Evolutionary conservation across 2,888 invertebrate genomes (phyloP).

Genomic region (Thecophora atra): DNA sequence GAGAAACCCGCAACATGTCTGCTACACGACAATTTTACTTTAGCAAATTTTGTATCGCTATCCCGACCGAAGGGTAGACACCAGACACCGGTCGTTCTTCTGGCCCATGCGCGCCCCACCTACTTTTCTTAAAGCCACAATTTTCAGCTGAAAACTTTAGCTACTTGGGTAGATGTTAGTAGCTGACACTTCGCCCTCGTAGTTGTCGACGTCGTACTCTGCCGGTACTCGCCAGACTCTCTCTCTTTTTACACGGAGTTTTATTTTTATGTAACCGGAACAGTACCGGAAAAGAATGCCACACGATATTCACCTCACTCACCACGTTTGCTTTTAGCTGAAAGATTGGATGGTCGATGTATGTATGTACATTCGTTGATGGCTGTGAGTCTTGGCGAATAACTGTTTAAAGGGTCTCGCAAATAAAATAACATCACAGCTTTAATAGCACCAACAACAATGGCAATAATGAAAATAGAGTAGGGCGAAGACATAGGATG

Average conservation of each 20-base stretch:
- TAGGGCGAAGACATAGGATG: too few relatives aligned
- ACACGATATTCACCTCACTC: slow-evolving; percentile 44
- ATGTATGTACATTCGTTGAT: neutral
- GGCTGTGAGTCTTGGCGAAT: slow-evolving; percentile 1
- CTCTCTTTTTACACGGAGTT: neutral
- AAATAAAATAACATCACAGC: slow-evolving; percentile 25
- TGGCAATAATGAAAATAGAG: neutral
- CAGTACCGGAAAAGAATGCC: slow-evolving; percentile 43
- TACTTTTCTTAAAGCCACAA: slow-evolving; percentile 22
- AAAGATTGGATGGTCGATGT: neutral
- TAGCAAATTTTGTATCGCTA: slow-evolving; percentile 16
- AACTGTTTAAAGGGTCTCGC: slow-evolving; percentile 28
- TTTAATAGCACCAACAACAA: slow-evolving; percentile 18
- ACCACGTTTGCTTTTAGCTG: slow-evolving; percentile 30
- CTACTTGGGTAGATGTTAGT: neutral
- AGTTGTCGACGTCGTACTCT: neutral
- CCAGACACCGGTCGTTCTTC: neutral
- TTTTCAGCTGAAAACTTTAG: slow-evolving; percentile 22
- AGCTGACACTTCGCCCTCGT: neutral
- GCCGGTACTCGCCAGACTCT: neutral
- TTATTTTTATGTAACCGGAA: slow-evolving; percentile 43
- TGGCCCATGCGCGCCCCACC: neutral
- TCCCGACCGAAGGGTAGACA: too few relatives aligned
- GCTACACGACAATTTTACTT: slow-evolving; percentile 15
- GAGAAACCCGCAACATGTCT: slow-evolving; percentile 11